Percentiles rank a stretch among this genome's conserved stretches.
phyloP scores from a whole-genome alignment of 2,888 invertebrate species.

The Metallyticus violacea region DNA sequence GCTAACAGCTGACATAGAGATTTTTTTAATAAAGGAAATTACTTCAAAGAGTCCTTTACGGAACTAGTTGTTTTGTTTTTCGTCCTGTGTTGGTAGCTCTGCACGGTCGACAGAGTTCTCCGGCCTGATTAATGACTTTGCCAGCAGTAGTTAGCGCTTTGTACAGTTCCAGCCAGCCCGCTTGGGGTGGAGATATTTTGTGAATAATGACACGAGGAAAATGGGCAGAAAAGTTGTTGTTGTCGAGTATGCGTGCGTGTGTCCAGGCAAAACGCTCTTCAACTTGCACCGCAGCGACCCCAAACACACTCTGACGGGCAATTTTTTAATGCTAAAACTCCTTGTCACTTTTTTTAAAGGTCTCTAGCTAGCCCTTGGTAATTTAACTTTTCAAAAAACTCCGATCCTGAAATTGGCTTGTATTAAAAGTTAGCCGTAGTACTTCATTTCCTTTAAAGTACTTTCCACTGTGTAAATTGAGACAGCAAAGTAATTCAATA shows the following conservation, averaged over 20 bases:
- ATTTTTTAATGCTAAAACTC: background rate
- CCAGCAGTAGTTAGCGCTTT: conserved; percentile 4
- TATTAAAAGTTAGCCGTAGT: background rate
- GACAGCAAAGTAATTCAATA: background rate
- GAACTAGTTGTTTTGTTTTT: background rate
- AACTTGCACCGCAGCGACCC: no score
- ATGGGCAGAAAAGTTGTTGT: conserved; percentile 8
- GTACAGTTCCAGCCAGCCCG: background rate
- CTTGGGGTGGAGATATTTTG: conserved; percentile 6
- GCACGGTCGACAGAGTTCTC: background rate
- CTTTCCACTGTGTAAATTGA: background rate
- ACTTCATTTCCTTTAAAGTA: background rate
- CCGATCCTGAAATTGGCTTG: background rate
- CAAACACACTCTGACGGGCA: background rate
- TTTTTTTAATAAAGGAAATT: no score
- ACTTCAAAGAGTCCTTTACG: no score
- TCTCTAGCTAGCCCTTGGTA: background rate
- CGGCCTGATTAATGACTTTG: conserved; percentile 20
- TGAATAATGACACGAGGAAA: conserved; percentile 18
- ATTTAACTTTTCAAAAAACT: background rate
- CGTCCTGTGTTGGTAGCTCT: background rate
- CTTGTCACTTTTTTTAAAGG: background rate
- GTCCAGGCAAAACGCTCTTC: background rate
- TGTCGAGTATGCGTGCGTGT: background rate
- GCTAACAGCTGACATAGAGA: no score